phyloP scores from a whole-genome alignment of 2,797 vertebrate genomes.

The Girardinus metallicus region DNA sequence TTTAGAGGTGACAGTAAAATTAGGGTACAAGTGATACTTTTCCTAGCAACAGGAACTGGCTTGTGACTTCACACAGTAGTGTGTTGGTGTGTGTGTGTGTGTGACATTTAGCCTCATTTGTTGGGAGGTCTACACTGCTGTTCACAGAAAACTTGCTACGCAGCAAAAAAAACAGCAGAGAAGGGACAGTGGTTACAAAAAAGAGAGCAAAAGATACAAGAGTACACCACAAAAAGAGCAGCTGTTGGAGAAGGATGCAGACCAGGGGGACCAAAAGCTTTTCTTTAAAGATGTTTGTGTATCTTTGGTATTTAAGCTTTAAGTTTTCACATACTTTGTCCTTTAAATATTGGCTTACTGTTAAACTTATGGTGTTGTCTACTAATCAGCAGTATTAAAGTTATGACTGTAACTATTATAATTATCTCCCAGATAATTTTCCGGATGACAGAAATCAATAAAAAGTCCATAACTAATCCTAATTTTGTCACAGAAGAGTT shows the following conservation, averaged over 20 bases:
- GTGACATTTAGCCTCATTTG: conserved; percentile 14
- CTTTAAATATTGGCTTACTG: background rate
- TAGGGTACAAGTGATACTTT: conserved; percentile 59
- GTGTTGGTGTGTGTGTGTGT: background rate
- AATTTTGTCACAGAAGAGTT: background rate
- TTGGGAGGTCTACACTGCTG: conserved; percentile 8
- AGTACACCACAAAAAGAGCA: background rate
- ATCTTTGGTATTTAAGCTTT: background rate
- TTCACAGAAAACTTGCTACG: conserved; percentile 11
- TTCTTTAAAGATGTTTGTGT: background rate
- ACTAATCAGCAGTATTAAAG: background rate
- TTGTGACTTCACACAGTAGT: conserved; percentile 1
- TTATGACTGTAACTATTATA: background rate
- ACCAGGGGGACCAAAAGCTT: background rate
- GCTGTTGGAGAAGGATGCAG: background rate
- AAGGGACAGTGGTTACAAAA: background rate
- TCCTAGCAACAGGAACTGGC: conserved; percentile 42
- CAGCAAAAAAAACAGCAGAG: background rate
- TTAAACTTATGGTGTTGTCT: background rate
- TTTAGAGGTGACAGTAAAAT: conserved; percentile 61
- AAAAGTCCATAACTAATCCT: background rate
- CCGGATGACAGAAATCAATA: background rate
- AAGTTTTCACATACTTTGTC: background rate
- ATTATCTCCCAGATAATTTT: background rate
- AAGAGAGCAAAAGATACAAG: background rate